phyloP scores from a whole-genome alignment of 2,888 invertebrate species.

The Calephelis perditalis region DNA sequence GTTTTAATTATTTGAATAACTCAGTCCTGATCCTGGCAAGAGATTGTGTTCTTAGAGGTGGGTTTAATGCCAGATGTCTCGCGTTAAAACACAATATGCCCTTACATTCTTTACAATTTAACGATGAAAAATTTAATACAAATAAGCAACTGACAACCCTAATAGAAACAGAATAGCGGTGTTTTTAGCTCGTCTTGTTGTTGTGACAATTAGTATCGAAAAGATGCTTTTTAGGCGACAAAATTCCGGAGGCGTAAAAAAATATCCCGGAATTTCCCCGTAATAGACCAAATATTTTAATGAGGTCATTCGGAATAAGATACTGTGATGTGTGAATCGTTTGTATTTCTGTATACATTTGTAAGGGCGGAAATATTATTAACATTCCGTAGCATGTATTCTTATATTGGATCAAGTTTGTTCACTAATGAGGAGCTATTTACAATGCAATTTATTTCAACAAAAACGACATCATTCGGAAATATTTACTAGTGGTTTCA shows the following conservation, averaged over 20 bases:
- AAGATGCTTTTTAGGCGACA: conserved; percentile 38
- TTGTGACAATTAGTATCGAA: conserved; percentile 26
- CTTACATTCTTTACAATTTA: conserved; percentile 12
- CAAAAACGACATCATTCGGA: conserved; percentile 3
- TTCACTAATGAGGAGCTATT: conserved; percentile 9
- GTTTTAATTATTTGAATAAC: conserved; percentile 63
- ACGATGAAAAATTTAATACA: conserved; percentile 4
- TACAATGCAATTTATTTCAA: conserved; percentile 13
- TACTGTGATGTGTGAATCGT: conserved; percentile 52
- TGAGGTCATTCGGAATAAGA: conserved; percentile 53
- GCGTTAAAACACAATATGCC: conserved; percentile 20
- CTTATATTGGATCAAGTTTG: conserved; percentile 3
- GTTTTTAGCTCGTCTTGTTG: conserved; percentile 15
- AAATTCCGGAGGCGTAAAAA: conserved; percentile 50
- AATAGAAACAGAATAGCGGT: conserved; percentile 1
- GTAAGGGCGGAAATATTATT: conserved; percentile 58
- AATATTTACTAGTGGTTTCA: conserved; percentile 3
- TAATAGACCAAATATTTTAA: conserved; percentile 69
- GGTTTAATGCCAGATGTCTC: conserved; percentile 42
- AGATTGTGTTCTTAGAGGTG: conserved; percentile 40
- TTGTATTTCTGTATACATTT: conserved; percentile 34
- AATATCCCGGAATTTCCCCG: conserved; percentile 47
- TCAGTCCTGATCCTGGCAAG: conserved; percentile 48
- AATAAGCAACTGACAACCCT: not conserved
- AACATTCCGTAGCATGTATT: conserved; percentile 45